phyloP scores from a whole-genome alignment of 2,888 invertebrate genomes.

The Tridacna crocea region DNA sequence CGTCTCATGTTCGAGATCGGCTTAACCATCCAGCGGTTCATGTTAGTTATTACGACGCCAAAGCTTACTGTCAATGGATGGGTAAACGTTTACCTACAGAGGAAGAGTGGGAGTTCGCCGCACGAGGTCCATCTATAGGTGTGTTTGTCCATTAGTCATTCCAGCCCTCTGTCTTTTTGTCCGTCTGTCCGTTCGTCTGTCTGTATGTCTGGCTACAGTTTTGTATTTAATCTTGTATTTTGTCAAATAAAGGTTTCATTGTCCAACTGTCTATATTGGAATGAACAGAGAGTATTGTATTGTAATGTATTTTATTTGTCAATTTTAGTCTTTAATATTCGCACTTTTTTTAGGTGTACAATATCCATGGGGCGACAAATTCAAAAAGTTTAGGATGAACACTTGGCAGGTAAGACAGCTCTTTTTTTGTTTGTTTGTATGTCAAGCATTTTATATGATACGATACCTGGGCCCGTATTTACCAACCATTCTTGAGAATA shows the following conservation, averaged over 20 bases:
- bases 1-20: constrained; percentile 69
- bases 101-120: constrained; percentile 83
- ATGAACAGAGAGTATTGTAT: too few relatives aligned
- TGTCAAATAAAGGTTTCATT: too few relatives aligned
- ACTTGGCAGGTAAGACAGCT: constrained; percentile 80
- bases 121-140: constrained; percentile 67
- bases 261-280: too few relatives aligned
- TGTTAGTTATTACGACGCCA: constrained; percentile 81
- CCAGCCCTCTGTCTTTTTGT: too few relatives aligned
- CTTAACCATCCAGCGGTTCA: constrained; percentile 82
- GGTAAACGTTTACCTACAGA: constrained; percentile 83
- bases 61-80: constrained; percentile 79
- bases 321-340: background rate
- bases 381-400: constrained; percentile 78
- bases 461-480: too few relatives aligned
- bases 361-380: constrained; percentile 83
- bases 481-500: too few relatives aligned
- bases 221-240: too few relatives aligned
- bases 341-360: constrained; percentile 60
- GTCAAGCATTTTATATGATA: too few relatives aligned
- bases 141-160: background rate
- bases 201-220: too few relatives aligned
- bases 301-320: too few relatives aligned
- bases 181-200: too few relatives aligned
- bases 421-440: background rate